Percentiles rank a stretch among this genome's conserved stretches.
Conservation (phyloP, 1,140 invertebrate genomes). For the Euura saliciscinereae region DNA sequence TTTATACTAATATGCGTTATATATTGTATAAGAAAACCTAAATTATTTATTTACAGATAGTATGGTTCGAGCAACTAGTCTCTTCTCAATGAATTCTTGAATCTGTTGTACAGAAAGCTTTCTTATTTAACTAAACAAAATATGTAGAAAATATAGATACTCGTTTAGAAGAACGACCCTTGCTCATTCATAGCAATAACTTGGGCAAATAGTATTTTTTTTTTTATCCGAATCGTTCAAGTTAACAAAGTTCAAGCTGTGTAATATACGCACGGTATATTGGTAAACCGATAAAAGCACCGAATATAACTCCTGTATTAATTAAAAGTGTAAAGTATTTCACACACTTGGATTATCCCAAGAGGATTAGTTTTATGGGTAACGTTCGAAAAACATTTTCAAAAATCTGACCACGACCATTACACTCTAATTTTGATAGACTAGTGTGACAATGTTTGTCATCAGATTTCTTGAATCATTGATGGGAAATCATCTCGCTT, state of each 20-base stretch:
- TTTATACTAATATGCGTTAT: neutral
- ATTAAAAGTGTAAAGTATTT: neutral
- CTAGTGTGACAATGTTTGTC: too few relatives aligned
- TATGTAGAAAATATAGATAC: constrained; percentile 5
- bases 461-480: neutral
- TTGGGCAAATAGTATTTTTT: too few relatives aligned
- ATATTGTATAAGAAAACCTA: neutral
- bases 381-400: too few relatives aligned
- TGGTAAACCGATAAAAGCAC: neutral
- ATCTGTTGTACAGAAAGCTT: neutral
- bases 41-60: neutral
- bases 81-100: neutral
- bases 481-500: neutral
- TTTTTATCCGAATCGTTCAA: too few relatives aligned
- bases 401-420: too few relatives aligned
- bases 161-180: neutral
- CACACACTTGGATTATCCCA: neutral
- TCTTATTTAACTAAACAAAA: neutral
- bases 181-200: neutral
- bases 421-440: too few relatives aligned
- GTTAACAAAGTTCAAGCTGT: too few relatives aligned
- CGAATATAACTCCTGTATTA: too few relatives aligned
- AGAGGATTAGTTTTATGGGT: too few relatives aligned
- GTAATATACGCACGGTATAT: neutral
- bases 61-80: neutral